Percentiles rank a stretch among this genome's conserved stretches.
Evolutionary conservation across 2,888 invertebrate genomes (phyloP).

Genomic region (Scaptomyza polygonia): DNA sequence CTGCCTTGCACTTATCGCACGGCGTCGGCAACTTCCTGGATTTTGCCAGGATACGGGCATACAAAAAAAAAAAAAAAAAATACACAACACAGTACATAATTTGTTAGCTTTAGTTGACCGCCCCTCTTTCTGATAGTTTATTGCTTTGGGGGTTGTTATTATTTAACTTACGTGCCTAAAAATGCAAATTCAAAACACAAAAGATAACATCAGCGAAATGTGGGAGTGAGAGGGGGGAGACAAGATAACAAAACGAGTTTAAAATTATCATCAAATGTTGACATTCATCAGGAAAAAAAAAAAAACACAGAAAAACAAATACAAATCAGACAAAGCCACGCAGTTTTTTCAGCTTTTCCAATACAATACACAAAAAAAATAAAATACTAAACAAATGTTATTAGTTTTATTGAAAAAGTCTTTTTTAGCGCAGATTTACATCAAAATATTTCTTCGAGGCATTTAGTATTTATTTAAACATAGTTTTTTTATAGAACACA

Average conservation of each 20-base stretch:
- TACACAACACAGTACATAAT: slow-evolving; percentile 58
- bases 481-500: not conserved
- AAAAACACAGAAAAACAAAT: slow-evolving; percentile 5
- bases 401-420: slow-evolving; percentile 38
- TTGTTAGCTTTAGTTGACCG: slow-evolving; percentile 51
- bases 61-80: too few species aligned
- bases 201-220: slow-evolving; percentile 11
- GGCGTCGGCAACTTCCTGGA: slow-evolving; percentile 56
- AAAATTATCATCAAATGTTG: slow-evolving; percentile 24
- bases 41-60: slow-evolving; percentile 30
- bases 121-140: not conserved
- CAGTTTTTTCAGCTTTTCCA: not conserved
- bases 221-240: not conserved
- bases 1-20: slow-evolving; percentile 42
- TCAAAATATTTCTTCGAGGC: not conserved
- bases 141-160: slow-evolving; percentile 43
- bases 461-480: not conserved
- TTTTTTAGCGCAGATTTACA: too few species aligned
- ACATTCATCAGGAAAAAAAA: slow-evolving; percentile 4
- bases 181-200: slow-evolving; percentile 62
- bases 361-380: too few species aligned
- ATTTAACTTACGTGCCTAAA: slow-evolving; percentile 60
- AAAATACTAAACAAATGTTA: slow-evolving; percentile 16
- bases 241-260: slow-evolving; percentile 30
- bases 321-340: slow-evolving; percentile 1